Evolutionary conservation across 2,113 vertebrate species (phyloP), one percentile per base, ranked within the genome.

Genomic region (Numida meleagris): DNA sequence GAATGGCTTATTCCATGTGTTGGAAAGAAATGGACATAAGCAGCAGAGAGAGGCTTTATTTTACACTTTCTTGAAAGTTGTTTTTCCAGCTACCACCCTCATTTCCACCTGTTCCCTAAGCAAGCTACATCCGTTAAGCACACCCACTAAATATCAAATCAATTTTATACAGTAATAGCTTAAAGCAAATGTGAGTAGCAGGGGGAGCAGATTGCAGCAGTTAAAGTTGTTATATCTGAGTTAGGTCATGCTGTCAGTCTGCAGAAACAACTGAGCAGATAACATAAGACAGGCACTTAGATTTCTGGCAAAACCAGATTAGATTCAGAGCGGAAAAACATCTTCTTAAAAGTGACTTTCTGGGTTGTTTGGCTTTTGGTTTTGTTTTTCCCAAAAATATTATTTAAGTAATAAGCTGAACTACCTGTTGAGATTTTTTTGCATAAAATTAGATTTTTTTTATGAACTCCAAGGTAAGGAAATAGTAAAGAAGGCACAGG

Each of bases 81-180:
- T 53, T 95, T 94, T 91, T 95, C 79, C 68, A 89, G 72, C 38
- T 94, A 85, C 70, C 91, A 58, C 78, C 91, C 74, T 94, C 93
- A 62, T 73, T 95, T 85, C 90, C 90, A 92, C 96, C 93, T 95
- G 83, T 57, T 96, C 85, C 79, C 43, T 12, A 63, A 57, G 65
- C 43, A 48, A 77, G 68, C 59, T 82, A 48, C 8, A 86, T 67
- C 65, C 2, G 0, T 46, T 91, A 57, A 67, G 61, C 38, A 90
- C 85, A 91, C 91, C 85, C 85, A 82, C 87, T 85, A 90, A 94
- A 80, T 74, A 92, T 13, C 89, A 92, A 48, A 76, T 38, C 91
- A 70, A 76, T 77, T 85, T 82, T 84, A 76, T 36, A 82, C 71
- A 82, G 51, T 8, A 74, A 0, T 70, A 55, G 62, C 19, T 85